Evolutionary conservation across 2,888 invertebrate species (phyloP).

Genomic region (Flexamia atlantica): DNA sequence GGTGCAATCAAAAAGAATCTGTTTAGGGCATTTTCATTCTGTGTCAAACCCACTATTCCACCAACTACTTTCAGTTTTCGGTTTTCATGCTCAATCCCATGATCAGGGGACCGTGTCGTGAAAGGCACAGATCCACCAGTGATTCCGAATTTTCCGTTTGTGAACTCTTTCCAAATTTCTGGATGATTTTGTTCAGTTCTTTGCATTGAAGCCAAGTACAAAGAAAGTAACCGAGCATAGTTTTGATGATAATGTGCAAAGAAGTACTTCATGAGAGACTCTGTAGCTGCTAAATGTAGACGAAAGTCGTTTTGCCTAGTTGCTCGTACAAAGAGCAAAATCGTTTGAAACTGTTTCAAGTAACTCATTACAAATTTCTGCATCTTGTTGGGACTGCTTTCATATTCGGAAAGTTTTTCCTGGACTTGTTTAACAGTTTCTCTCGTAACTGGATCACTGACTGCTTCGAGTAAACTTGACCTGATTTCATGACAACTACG

Average conservation of each 20-base stretch:
- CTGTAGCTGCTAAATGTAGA: slow-evolving; percentile 10
- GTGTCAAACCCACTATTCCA: slow-evolving; percentile 8
- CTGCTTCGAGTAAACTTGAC: slow-evolving; percentile 14
- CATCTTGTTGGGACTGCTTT: slow-evolving; percentile 5
- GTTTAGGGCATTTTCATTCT: neutral
- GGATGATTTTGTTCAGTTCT: slow-evolving; percentile 8
- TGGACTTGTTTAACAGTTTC: neutral
- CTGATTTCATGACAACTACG: neutral
- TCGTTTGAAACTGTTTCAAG: slow-evolving; percentile 1
- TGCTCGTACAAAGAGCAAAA: neutral
- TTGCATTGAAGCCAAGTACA: slow-evolving; percentile 7
- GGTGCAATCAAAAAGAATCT: slow-evolving; percentile 1
- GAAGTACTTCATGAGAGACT: slow-evolving; percentile 8
- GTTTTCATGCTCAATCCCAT: slow-evolving; percentile 14
- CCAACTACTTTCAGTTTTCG: slow-evolving; percentile 4
- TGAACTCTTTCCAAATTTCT: slow-evolving; percentile 13
- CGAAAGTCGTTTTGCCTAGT: slow-evolving; percentile 8
- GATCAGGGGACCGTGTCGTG: slow-evolving; percentile 13
- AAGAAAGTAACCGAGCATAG: slow-evolving; percentile 2
- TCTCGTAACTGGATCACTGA: neutral
- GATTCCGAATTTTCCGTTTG: neutral
- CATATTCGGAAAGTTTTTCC: neutral
- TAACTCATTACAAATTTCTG: slow-evolving; percentile 9
- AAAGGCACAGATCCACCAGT: slow-evolving; percentile 6
- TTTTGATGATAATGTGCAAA: slow-evolving; percentile 1